Base-by-base conservation (phyloP, 2,888 invertebrate species). In the Phlogophora meticulosa region DNA sequence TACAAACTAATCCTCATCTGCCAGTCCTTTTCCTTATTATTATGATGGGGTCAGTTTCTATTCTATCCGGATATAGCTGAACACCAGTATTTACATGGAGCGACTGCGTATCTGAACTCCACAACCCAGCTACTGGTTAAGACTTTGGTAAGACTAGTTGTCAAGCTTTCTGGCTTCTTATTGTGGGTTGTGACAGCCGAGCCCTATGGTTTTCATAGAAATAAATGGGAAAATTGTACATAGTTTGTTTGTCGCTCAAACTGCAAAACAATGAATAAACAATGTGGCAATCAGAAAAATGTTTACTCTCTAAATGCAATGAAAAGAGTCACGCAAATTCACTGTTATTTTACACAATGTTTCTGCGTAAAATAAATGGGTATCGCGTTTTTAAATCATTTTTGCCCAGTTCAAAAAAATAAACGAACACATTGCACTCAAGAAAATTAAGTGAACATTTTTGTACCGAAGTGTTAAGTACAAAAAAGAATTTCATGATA, bases 381-480 rank as follows among this genome's bases (percentile, higher is more conserved):
- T 11, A 24, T 13, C 11, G 4, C 20, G 7, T 40, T 20, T 42
- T 32, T 15, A n/a, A 34, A 2, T 22, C 45, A 7, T n/a, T 36
- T n/a, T 20, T 13, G 4, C 11, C 5, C 3, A n/a, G 13, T 20
- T 22, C n/a, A 17, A 38, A 53, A 38, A 10, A 10, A 17, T 5
- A 38, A 3, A 11, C 13, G 24, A 32, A 20, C 10, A 7, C 5
- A 38, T 0, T n/a, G 24, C 67, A 59, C 67, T 57, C 36, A 32
- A 22, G 22, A 51, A 65, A 65, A 72, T 72, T 65, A 65, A 72
- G 45, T 40, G 24, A 24, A 58, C 1, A 3, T 45, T 49, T 61
- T 22, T 34, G 20, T 1, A 13, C 13, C 13, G 9, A 42, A 42
- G 36, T 38, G 20, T 38, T 46, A 17, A 28, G 5, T 28, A 28